Evolutionary conservation across 2,888 invertebrate genomes (phyloP), one percentile per base, ranked within the genome.

Genomic region (Chrysina gloriosa): DNA sequence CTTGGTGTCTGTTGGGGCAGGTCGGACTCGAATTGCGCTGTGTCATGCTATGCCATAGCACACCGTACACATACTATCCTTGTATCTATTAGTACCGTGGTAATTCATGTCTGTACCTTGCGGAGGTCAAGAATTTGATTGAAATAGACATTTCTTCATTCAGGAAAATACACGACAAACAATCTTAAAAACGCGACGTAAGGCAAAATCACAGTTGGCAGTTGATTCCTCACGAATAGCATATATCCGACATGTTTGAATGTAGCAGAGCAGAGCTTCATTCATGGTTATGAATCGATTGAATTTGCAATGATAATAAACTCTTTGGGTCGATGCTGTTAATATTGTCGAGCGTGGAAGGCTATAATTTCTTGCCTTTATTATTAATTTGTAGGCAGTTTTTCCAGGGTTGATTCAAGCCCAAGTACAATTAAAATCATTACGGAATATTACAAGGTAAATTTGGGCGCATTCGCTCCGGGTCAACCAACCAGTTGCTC

Each of bases 1-100:
- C 81, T 81, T 79, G 71, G 74, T 74, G 75, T 72, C 73, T 72
- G 77, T 77, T 80, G 73, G 74, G 80, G 76, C 75, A 81, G 81
- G 81, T 80, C 79, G 76, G 77, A 69, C 65, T 72, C 75, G 75
- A 73, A 79, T 79, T 80, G 77, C 77, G 79, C 78, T 75, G 74
- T 77, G 78, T 80, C 80, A 80, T 79, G 78, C 74, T 76, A 76
- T 77, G 75, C 74, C 76, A 75, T 77, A 39, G 56, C 56, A 42
- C 27, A 42, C 42, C 58, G 42, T 58, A 42, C 27, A 27, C 25
- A 75, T 75, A 77, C 75, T 77, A 76, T 77, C 74, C 74, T 68
- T 73, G 19, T 58, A 58, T 76, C 74, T 77, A 73, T 75, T 76
- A 75, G 70, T 71, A 70, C 25, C 72, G 73, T 72, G 76, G 74